Base-by-base conservation (phyloP, 2,797 vertebrate genomes). In the Coendou prehensilis region DNA sequence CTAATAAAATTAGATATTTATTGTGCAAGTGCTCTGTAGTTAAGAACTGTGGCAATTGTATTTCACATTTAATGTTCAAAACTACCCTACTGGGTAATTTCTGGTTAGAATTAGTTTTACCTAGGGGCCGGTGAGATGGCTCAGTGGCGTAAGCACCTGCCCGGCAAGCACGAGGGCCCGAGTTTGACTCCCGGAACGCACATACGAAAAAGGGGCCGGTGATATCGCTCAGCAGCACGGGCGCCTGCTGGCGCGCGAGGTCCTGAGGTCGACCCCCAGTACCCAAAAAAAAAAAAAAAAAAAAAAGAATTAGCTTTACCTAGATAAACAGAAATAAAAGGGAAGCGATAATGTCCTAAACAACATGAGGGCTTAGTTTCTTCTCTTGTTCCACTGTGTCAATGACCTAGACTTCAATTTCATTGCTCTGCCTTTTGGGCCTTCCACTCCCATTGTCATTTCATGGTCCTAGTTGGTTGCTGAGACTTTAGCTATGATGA, bases 91-190 rank as follows among this genome's bases (percentile, higher is more conserved):
- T 78, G 76, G 18, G 33, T 87, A 93, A 73, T 92, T 73, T 33
- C 9, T 92, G n/a, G 5, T 96, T 93, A 92, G 17, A 80, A 87
- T 95, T 63, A 87, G 41, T 81, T 89, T 85, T 95, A 28, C 54
- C 33, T 50, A 7, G 41, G 37, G 37, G 37, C 37, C 37, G 37
- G 37, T 41, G 37, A 41, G 37, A 41, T 41, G 37, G 37, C 37
- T 41, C 37, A 41, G 37, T 2, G 37, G 37, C 37, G 37, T 41
- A 41, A 41, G 37, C 37, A 41, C 37, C 37, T 41, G 37, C 37
- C 37, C 37, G 37, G 37, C 37, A 41, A 41, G 37, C 37, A 2
- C 37, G 37, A 41, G 37, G 37, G 37, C 37, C 37, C 37, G 37
- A 41, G 37, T 41, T 41, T 41, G 37, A 41, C 37, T 41, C 37